Base-by-base conservation (phyloP, 2,113 vertebrate species). In the Fulica atra region DNA sequence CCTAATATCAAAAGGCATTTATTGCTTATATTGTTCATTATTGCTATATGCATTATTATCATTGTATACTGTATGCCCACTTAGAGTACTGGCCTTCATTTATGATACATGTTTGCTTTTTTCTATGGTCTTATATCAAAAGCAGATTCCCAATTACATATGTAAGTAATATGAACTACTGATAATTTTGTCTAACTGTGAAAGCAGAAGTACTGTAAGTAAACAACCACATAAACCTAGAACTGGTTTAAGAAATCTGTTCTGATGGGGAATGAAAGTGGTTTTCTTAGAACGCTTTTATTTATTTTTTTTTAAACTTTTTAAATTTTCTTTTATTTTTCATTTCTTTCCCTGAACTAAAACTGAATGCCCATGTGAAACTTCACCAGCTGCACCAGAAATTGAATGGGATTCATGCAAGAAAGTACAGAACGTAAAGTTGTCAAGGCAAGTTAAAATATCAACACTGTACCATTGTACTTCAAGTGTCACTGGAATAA, bases 231-330 rank as follows among this genome's bases (percentile, higher is more conserved):
- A 51, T 50, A 86, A 48, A 4, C 25, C 33, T 51, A 54, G 8
- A 57, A 71, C 9, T 17, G 16, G 19, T 60, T 89, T 68, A 46
- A 81, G 51, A 82, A 85, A 17, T 35, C 16, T 44, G 8, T 70
- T 46, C 42, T 12, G 6, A 66, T 8, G 3, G 28, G 14, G 1
- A 1, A 2, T 44, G 42, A 51, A 68, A 33, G 6, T 28, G 1
- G 12, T 64, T 73, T 77, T 48, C 48, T 54, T 66, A 36, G 54
- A 92, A 82, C 70, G 13, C 6, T 91, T 87, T 50, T 74, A 50
- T 21, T 28, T n/a, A n/a, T 1, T 48, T 16, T n/a, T 13, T 15
- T 51, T 13, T 50, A 42, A 42, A 42, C 11, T 51, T 24, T 51
- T 25, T 25, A 21, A 51, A 5, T 51, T 51, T 51, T 51, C 13